A percentile compares a stretch with the other conserved stretches of the same genome.
phyloP scores from a whole-genome alignment of 2,113 vertebrate genomes.

The Aphyosemion australe region DNA sequence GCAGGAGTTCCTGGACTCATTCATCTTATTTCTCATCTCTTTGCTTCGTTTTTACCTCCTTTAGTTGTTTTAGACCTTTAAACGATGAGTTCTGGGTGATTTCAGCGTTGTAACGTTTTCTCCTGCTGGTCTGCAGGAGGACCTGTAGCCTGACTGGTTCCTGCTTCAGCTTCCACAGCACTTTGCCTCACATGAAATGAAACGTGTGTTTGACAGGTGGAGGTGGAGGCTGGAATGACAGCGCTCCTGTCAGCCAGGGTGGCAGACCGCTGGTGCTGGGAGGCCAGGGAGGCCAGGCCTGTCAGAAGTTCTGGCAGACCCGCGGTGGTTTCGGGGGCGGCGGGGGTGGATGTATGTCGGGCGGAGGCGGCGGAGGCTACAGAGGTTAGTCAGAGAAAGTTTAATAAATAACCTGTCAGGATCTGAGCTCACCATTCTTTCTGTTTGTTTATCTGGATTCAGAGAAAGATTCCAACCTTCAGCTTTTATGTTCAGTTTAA shows the following conservation, averaged over 20 bases:
- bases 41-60: too few relatives aligned
- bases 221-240: slow-evolving; percentile 96
- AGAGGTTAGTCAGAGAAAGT: slow-evolving; percentile 81
- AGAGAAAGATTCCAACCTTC: too few relatives aligned
- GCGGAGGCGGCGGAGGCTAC: slow-evolving; percentile 97
- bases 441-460: neutral
- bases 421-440: neutral
- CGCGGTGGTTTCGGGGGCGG: slow-evolving; percentile 95
- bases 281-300: slow-evolving; percentile 92
- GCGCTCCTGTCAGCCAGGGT: slow-evolving; percentile 85
- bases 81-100: too few relatives aligned
- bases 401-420: slow-evolving; percentile 14
- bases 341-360: slow-evolving; percentile 93
- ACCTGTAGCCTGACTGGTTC: too few relatives aligned
- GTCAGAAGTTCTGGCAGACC: slow-evolving; percentile 95
- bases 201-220: slow-evolving; percentile 83
- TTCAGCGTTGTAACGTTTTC: too few relatives aligned
- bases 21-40: too few relatives aligned
- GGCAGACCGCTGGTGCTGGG: slow-evolving; percentile 93
- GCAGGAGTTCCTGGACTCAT: too few relatives aligned
- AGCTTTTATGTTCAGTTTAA: too few relatives aligned
- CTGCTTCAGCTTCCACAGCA: neutral
- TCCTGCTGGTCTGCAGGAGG: too few relatives aligned
- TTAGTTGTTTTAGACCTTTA: too few relatives aligned
- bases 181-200: slow-evolving; percentile 7